Percentiles rank a stretch among this genome's conserved stretches.
Conservation (phyloP, 2,113 vertebrate genomes). For the Pomatorhinus ruficollis region DNA sequence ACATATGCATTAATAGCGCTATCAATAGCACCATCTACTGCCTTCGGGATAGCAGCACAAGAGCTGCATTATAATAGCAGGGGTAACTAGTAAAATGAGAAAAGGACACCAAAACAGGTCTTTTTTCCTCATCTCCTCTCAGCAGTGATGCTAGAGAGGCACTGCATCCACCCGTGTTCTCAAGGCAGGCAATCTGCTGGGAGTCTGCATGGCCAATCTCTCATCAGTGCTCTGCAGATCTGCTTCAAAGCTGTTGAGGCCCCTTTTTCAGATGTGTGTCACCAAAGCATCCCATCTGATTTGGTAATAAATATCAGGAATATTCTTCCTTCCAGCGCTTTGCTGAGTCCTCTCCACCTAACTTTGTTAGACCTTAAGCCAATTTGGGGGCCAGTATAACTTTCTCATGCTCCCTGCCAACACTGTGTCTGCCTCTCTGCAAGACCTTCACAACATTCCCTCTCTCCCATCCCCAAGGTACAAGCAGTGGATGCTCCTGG, state of each 20-base stretch:
- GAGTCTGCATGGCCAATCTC: background rate
- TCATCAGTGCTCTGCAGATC: background rate
- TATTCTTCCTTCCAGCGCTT: background rate
- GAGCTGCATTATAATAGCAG: background rate
- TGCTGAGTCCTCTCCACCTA: background rate
- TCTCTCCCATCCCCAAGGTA: background rate
- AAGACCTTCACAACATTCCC: background rate
- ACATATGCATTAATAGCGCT: background rate
- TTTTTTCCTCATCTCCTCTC: background rate
- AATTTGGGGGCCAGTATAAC: background rate
- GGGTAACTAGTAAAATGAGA: background rate
- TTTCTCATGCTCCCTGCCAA: background rate
- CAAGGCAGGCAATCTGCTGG: background rate
- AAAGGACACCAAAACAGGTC: background rate
- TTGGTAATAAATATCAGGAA: background rate
- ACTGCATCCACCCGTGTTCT: background rate
- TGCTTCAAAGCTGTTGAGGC: background rate
- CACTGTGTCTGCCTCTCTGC: background rate
- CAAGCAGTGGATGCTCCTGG: background rate
- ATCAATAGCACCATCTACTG: slow-evolving; percentile 51
- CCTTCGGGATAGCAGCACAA: background rate
- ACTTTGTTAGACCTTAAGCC: background rate
- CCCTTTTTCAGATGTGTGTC: background rate
- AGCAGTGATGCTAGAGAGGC: background rate
- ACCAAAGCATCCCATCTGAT: background rate